Percentiles rank a stretch among this genome's conserved stretches.
These are phyloP conservation scores for Girardinichthys multiradiatus DNA, from an alignment of 2,113 vertebrate genomes.

Conservation along the genomic window DNA sequence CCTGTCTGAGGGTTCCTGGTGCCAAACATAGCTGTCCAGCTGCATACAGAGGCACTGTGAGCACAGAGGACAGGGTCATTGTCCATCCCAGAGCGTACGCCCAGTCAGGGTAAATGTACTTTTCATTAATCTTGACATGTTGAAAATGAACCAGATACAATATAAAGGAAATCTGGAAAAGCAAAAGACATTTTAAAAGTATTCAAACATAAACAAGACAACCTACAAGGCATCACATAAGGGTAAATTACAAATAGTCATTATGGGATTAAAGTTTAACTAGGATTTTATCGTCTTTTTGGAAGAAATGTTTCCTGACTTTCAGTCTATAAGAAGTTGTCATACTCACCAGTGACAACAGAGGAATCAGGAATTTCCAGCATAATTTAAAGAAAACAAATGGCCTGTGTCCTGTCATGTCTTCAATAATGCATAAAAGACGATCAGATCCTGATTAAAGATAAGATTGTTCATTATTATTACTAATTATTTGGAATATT, in stretches of 20 bases:
- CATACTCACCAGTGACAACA: slow-evolving; percentile 48
- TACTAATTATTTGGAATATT: too few species aligned
- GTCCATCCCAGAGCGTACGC: slow-evolving; percentile 56
- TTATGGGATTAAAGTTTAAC: too few species aligned
- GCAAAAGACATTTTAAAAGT: neutral
- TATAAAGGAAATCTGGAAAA: slow-evolving; percentile 45
- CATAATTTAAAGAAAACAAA: slow-evolving; percentile 51
- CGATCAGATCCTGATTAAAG: slow-evolving; percentile 32
- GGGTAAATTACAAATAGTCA: too few species aligned
- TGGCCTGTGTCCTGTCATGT: slow-evolving; percentile 54
- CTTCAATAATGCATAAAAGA: slow-evolving; percentile 32
- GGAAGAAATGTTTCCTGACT: too few species aligned
- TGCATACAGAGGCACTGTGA: slow-evolving; percentile 50
- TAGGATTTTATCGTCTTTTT: too few species aligned
- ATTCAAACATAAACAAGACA: neutral
- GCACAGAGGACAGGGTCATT: slow-evolving; percentile 51
- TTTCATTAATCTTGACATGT: slow-evolving; percentile 47
- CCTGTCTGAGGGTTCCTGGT: slow-evolving; percentile 36
- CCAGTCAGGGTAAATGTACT: slow-evolving; percentile 68
- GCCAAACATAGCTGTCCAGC: slow-evolving; percentile 28
- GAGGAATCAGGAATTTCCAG: slow-evolving; percentile 56
- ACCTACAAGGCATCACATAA: too few species aligned
- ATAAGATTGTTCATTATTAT: neutral
- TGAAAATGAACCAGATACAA: slow-evolving; percentile 52
- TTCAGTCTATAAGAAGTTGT: neutral